Evolutionary conservation across 1,140 invertebrate genomes (phyloP), one percentile per base, ranked within the genome.

Genomic region (Lamellibrachia luymesi): DNA sequence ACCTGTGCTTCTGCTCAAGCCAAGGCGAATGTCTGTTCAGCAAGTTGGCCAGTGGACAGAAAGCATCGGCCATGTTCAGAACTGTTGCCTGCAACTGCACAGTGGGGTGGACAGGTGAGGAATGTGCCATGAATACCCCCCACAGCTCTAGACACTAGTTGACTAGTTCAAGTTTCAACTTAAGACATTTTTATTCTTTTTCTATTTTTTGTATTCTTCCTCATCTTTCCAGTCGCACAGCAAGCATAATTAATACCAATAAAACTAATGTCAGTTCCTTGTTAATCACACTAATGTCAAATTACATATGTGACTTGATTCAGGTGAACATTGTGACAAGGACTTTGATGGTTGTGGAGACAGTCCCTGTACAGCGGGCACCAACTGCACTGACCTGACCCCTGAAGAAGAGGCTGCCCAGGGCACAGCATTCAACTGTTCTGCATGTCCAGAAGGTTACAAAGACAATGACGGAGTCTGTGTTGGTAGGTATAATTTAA

Each of bases 321-420:
- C 64, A 80, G 64, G 64, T 80, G 64, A 8, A 80, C 64, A 80
- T 80, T 91, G 90, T 91, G 2, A 8, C 27, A n/a, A 91, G 25
- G 90, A 91, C 50, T 50, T 50, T 50, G 90, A 91, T 51, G 90
- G 90, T 91, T 91, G 90, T 51, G 5, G n/a, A 51, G 50, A 13
- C 90, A n/a, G 49, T 50, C 90, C 90, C 50, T 91, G 90, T 51
- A 50, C 50, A 22, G 90, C 50, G 2, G 90, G 90, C 49, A 91
- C 90, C 50, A 51, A 91, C 49, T 91, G 90, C 90, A 50, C 49
- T 51, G 90, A 91, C 90, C 27, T 91, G 90, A 91, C 90, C 4
- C 90, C 90, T 51, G 90, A 91, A 51, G 7, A 91, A 51, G 49
- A 91, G 17, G 90, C 50, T 50, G 90, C 90, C 4, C 50, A 50